Conservation (phyloP, 2,113 vertebrate species). For the Percopsis transmontana region DNA sequence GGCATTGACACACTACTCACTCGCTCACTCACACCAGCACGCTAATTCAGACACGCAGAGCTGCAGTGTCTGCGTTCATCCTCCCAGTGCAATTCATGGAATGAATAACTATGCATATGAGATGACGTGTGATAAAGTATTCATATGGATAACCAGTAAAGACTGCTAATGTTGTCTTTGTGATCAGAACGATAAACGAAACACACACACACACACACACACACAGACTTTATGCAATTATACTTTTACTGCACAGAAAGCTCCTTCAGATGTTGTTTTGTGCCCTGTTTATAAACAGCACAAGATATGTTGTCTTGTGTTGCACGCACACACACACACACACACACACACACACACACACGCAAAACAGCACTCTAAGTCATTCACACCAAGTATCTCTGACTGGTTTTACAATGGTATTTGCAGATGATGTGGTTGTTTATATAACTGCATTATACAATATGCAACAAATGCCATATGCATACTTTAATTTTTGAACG, state of each 20-base stretch:
- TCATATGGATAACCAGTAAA: no score
- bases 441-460: slow-evolving; percentile 29
- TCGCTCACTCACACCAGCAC: background rate
- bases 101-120: no score
- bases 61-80: no score
- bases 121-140: no score
- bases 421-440: slow-evolving; percentile 22
- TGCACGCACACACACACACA: background rate
- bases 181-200: background rate
- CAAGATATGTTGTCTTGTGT: no score
- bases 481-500: background rate
- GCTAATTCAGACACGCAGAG: background rate
- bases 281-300: no score
- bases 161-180: no score
- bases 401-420: slow-evolving; percentile 37
- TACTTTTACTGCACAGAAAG: background rate
- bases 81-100: no score
- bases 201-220: background rate
- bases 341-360: slow-evolving; percentile 4
- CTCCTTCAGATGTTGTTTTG: no score
- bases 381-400: background rate
- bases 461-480: no score
- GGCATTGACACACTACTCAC: no score
- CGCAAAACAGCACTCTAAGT: background rate
- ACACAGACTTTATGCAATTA: background rate